phyloP scores from a whole-genome alignment of 2,888 invertebrate species.

The Rhaphigaster nebulosa region DNA sequence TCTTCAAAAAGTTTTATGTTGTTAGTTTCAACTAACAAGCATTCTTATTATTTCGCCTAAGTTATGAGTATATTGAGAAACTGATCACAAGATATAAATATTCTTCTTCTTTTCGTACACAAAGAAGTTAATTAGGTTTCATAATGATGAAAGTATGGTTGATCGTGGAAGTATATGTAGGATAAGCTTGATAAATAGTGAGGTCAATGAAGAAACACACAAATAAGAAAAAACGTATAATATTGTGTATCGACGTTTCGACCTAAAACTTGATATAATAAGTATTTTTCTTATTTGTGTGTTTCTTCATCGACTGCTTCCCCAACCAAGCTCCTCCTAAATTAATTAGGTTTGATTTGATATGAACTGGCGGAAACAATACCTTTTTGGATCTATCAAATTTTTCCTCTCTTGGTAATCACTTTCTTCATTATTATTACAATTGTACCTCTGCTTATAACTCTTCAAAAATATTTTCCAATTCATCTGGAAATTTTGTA shows the following conservation, averaged over 20 bases:
- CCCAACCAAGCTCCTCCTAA: too few species aligned
- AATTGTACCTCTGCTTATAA: neutral
- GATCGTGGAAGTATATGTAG: too few species aligned
- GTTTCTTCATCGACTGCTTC: too few species aligned
- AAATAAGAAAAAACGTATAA: too few species aligned
- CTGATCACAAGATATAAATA: neutral
- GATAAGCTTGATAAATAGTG: too few species aligned
- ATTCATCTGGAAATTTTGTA: neutral
- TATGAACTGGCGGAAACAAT: neutral
- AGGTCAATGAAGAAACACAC: too few species aligned
- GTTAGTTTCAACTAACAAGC: neutral
- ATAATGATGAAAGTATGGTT: too few species aligned
- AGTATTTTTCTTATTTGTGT: too few species aligned
- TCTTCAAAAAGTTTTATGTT: too few species aligned
- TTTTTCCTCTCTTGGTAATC: neutral
- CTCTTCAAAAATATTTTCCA: constrained; percentile 1
- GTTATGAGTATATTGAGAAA: neutral
- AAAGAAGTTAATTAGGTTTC: neutral
- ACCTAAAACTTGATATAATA: too few species aligned
- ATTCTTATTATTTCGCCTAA: neutral
- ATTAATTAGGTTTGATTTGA: neutral
- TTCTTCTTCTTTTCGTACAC: neutral
- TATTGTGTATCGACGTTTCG: too few species aligned
- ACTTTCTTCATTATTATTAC: neutral
- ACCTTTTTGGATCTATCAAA: neutral